These are phyloP conservation scores for Ficedula albicollis DNA, from an alignment of 2,797 vertebrate genomes.

Conservation along the genomic window DNA sequence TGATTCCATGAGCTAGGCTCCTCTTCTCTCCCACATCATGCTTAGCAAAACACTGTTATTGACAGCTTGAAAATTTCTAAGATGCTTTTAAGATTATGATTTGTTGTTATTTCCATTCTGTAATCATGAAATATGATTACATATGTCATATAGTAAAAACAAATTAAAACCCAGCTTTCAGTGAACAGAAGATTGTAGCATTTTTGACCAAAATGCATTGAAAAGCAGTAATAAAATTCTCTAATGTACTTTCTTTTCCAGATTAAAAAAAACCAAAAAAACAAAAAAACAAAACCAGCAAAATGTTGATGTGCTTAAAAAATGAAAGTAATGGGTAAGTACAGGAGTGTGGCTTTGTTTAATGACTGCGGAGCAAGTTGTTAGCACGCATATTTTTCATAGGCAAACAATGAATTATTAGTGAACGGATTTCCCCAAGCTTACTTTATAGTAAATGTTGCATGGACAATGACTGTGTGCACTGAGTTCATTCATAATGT, in stretches of 20 bases:
- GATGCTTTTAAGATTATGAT: background rate
- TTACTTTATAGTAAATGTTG: conserved; percentile 77
- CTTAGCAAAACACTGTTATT: background rate
- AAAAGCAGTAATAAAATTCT: background rate
- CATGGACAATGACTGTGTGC: conserved; percentile 46
- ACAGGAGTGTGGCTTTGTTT: background rate
- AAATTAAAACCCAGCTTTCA: background rate
- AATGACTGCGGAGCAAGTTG: background rate
- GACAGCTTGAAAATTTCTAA: background rate
- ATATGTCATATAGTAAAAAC: background rate
- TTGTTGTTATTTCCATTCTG: background rate
- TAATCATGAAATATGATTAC: background rate
- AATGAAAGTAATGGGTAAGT: background rate
- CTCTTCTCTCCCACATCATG: background rate
- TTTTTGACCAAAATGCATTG: background rate
- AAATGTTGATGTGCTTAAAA: background rate
- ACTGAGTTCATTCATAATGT: conserved; percentile 77
- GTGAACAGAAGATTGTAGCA: background rate
- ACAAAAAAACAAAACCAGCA: background rate
- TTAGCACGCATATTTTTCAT: conserved; percentile 45
- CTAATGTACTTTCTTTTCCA: background rate
- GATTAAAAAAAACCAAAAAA: background rate
- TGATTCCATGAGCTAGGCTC: background rate
- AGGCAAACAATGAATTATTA: conserved; percentile 58
- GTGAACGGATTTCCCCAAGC: conserved; percentile 65